Evolutionary conservation across 2,888 invertebrate genomes (phyloP).

Genomic region (Hirudinaria manillensis): DNA sequence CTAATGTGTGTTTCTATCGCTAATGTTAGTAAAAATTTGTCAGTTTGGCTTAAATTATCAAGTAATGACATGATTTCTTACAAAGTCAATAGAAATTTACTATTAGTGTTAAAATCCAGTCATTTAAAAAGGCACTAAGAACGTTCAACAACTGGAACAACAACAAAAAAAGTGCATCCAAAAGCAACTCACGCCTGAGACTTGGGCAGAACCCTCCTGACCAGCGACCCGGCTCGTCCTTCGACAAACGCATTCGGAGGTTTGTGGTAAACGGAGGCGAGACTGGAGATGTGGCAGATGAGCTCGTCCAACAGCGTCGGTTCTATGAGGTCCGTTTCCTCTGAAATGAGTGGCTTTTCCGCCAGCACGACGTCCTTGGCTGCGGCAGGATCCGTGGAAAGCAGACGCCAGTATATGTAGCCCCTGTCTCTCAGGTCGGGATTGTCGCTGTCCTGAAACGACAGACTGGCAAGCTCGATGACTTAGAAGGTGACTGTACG

Average conservation of each 20-base stretch:
- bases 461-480: not conserved
- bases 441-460: slow-evolving; percentile 74
- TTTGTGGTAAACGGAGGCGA: slow-evolving; percentile 97
- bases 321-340: slow-evolving; percentile 94
- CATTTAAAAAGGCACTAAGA: no score
- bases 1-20: no score
- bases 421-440: slow-evolving; percentile 95
- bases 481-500: not conserved
- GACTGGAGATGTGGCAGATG: slow-evolving; percentile 93
- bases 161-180: no score
- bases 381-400: slow-evolving; percentile 97
- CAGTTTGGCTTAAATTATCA: no score
- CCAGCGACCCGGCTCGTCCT: slow-evolving; percentile 61
- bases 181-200: slow-evolving; percentile 37
- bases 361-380: slow-evolving; percentile 95
- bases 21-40: no score
- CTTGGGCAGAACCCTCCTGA: slow-evolving; percentile 39
- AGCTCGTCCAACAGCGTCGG: slow-evolving; percentile 94
- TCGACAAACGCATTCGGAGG: slow-evolving; percentile 98
- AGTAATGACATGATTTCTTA: no score
- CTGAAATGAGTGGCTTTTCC: slow-evolving; percentile 96
- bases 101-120: no score
- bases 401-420: slow-evolving; percentile 96
- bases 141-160: no score
- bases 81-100: no score